Percentiles rank a stretch among this genome's conserved stretches.
Evolutionary conservation across 92 coral and sea anemone species (phyloP).

Genomic region (Zoanthus gigantus): DNA sequence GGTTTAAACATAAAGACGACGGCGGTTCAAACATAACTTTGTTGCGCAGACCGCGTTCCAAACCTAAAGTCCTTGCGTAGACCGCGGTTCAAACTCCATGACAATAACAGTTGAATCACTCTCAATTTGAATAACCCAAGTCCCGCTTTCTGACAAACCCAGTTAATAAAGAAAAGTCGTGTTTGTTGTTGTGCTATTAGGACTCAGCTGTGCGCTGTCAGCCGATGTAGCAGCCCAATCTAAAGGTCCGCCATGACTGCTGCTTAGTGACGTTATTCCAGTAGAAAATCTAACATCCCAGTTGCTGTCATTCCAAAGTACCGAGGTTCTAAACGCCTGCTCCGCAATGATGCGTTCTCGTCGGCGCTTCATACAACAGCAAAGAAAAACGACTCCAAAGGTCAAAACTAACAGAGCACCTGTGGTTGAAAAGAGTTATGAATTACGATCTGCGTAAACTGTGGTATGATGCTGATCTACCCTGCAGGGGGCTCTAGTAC

Average conservation of each 20-base stretch:
- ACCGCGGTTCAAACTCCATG: no score
- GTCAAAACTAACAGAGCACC: slow-evolving; percentile 21
- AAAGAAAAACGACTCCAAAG: neutral
- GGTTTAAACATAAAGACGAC: no score
- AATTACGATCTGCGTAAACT: neutral
- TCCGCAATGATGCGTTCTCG: slow-evolving; percentile 26
- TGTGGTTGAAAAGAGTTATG: neutral
- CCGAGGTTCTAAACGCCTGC: slow-evolving; percentile 32
- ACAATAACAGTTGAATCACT: no score
- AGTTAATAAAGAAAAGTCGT: slow-evolving; percentile 29
- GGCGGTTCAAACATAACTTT: no score
- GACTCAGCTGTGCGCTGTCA: slow-evolving; percentile 9
- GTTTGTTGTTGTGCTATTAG: slow-evolving; percentile 20
- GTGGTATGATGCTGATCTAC: no score
- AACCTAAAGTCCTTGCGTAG: no score
- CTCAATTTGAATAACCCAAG: no score
- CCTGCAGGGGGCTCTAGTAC: no score
- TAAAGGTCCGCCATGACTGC: neutral
- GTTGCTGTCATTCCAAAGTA: slow-evolving; percentile 34
- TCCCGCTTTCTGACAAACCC: no score
- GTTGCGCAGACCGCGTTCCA: no score
- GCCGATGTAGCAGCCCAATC: slow-evolving; percentile 10
- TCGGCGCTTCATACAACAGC: slow-evolving; percentile 22
- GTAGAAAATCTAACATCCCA: slow-evolving; percentile 38
- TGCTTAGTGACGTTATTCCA: slow-evolving; percentile 17